Conservation (phyloP, 1,140 invertebrate species). For the Carcinoscorpius rotundicauda region DNA sequence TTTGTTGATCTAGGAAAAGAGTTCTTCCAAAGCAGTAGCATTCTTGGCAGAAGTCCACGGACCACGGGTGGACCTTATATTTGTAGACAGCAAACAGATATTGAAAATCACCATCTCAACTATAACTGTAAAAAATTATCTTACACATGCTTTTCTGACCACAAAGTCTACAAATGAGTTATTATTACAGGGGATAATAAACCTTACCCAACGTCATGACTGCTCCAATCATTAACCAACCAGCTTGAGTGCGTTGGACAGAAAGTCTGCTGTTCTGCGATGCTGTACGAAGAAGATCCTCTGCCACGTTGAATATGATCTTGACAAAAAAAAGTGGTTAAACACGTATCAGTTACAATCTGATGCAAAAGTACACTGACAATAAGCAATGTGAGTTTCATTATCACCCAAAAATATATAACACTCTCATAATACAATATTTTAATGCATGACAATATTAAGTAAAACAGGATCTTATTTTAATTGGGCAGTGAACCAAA, state of each 20-base stretch:
- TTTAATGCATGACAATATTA: too few species aligned
- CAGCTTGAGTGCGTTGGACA: conserved; percentile 85
- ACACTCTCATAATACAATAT: too few species aligned
- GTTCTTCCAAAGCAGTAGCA: conserved; percentile 92
- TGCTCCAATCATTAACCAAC: conserved; percentile 92
- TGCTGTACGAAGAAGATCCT: conserved; percentile 91
- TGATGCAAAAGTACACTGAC: too few species aligned
- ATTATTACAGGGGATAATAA: conserved; percentile 7
- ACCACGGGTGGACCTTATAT: conserved; percentile 63
- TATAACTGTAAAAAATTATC: conserved; percentile 10
- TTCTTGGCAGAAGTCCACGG: conserved; percentile 71
- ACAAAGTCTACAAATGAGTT: background rate
- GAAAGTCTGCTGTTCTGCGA: conserved; percentile 92
- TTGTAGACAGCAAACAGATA: too few species aligned
- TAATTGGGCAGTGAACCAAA: too few species aligned
- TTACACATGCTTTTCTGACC: background rate
- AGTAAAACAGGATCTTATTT: too few species aligned
- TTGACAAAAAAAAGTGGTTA: conserved; percentile 28
- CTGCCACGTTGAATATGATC: conserved; percentile 90
- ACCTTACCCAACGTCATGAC: conserved; percentile 82
- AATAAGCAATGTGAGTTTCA: too few species aligned
- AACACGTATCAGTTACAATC: too few species aligned
- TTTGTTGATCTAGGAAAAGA: conserved; percentile 92
- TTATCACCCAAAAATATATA: too few species aligned
- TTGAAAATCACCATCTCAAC: too few species aligned